Evolutionary conservation across 2,888 invertebrate species (phyloP), one percentile per base, ranked within the genome.

Genomic region (Eristalinus sepulchralis): DNA sequence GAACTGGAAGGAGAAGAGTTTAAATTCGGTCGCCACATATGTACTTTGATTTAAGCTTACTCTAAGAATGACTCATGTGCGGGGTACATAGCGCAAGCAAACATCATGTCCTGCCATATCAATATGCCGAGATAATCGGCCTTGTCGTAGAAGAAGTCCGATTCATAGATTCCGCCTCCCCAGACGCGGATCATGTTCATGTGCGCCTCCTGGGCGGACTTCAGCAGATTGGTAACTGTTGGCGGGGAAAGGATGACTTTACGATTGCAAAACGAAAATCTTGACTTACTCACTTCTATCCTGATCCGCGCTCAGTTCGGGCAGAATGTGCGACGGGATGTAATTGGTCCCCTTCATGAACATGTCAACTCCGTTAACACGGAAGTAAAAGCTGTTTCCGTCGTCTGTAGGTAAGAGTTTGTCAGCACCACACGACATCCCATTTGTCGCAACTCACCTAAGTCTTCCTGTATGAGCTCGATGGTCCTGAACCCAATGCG

Each of bases 81-180:
- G 0, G 99, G 99, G 92, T 99, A 99, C 96, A 99, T 96, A 22
- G 97, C 95, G 91, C 98, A 98, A 0, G 98, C 99, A 91, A 98
- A 99, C 96, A 98, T 97, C 91, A 99, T 95, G 92, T 99, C 99
- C 92, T 99, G 99, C 99, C 99, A 99, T 75, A 99, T 95, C 90
- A 99, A 94, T 63, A 99, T 96, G 0, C 99, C 99, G 67, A 96
- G 93, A 90, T 96, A 94, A 91, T 99, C 98, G 75, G 98, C 97
- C 39, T 96, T 91, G 87, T 95, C 94, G 91, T 99, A 99, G 92
- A 99, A 98, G 78, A 95, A 94, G 89, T 98, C 97, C 0, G 96
- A 95, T 91, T 99, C 99, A 90, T 99, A 99, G 0, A 97, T 93
- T 0, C 98, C 99, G n/a, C 99, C 99, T 31, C 99, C 99, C 99